Base-by-base conservation (phyloP, 2,113 vertebrate species). In the Triplophysa rosa region DNA sequence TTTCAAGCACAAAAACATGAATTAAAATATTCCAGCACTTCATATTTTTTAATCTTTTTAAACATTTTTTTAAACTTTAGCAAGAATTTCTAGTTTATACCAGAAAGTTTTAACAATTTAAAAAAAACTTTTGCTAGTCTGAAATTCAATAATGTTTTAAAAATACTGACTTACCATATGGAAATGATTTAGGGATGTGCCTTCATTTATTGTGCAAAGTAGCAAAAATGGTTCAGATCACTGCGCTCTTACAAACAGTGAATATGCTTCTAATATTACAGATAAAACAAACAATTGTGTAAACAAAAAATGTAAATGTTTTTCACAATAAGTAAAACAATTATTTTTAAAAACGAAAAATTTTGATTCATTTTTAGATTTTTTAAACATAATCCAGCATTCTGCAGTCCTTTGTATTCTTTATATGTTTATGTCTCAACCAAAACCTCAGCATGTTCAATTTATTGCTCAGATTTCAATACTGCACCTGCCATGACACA, bases 201-300 rank as follows among this genome's bases (percentile, higher is more conserved):
- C 79, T 84, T 84, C 10, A n/a, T 74, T 74, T 81, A 47, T 12
- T 7, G 75, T 65, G 14, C 68, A 74, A 63, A 54, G 64, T 71
- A 64, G 74, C 74, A 84, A 81, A 84, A 84, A 74, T 54, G 29
- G 42, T 72, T 73, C 42, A 63, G 29, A 21, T 63, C 21, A 67
- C 67, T 33, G 52, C 67, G 54, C 26, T 52, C 59, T 33, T 81
- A 71, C 65, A 24, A 67, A 65, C 49, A 45, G 8, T 61, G 29
- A 17, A 19, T 67, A 63, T 78, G 4, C 21, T 63, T 84, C 42
- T 77, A 13, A 62, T 59, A 76, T 73, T 49, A 13, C 77, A 19
- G 59, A 33, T 42, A 59, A 73, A 17, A 17, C 10, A 23, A 52
- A 52, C 49, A 17, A 16, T 54, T 54, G 49, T 54, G 14, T 54